These are phyloP conservation scores for Diplodus puntazzo DNA, from an alignment of 2,797 vertebrate species.

Conservation along the genomic window DNA sequence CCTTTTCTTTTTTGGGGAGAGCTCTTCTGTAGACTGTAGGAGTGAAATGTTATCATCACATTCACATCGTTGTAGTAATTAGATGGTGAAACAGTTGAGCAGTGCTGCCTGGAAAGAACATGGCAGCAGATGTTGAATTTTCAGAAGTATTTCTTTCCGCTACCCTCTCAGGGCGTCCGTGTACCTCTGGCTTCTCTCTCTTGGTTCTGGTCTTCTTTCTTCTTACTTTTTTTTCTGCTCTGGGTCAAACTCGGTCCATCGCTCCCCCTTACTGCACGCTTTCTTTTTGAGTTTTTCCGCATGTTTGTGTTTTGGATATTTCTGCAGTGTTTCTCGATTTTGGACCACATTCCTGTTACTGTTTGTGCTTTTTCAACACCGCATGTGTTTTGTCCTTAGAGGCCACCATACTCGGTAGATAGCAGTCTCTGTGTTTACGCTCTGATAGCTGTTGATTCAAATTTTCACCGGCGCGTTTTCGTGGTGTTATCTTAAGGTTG, in stretches of 20 bases:
- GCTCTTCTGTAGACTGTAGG: slow-evolving; percentile 8
- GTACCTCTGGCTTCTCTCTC: slow-evolving; percentile 46
- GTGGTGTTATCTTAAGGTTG: slow-evolving; percentile 1
- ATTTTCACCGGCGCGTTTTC: background rate
- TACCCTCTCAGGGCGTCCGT: slow-evolving; percentile 64
- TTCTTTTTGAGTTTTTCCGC: slow-evolving; percentile 24
- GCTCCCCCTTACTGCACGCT: slow-evolving; percentile 31
- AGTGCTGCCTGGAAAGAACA: slow-evolving; percentile 36
- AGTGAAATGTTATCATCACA: slow-evolving; percentile 39
- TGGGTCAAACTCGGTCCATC: slow-evolving; percentile 50
- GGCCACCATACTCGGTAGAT: slow-evolving; percentile 1
- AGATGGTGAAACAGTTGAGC: slow-evolving; percentile 27
- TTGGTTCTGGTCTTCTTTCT: slow-evolving; percentile 52
- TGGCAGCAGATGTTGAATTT: slow-evolving; percentile 55
- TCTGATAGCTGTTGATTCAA: slow-evolving; percentile 15
- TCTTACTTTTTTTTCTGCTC: slow-evolving; percentile 40
- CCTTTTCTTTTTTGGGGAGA: background rate
- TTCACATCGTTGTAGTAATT: slow-evolving; percentile 22
- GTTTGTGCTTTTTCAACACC: slow-evolving; percentile 24
- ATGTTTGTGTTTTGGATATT: slow-evolving; percentile 28
- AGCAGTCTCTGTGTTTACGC: slow-evolving; percentile 7
- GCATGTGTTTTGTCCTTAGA: slow-evolving; percentile 34
- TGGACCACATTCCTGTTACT: slow-evolving; percentile 4
- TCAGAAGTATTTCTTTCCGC: slow-evolving; percentile 58
- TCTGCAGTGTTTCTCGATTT: slow-evolving; percentile 25